Evolutionary conservation across 2,113 vertebrate genomes (phyloP).

Genomic region (Dermatemys mawii): DNA sequence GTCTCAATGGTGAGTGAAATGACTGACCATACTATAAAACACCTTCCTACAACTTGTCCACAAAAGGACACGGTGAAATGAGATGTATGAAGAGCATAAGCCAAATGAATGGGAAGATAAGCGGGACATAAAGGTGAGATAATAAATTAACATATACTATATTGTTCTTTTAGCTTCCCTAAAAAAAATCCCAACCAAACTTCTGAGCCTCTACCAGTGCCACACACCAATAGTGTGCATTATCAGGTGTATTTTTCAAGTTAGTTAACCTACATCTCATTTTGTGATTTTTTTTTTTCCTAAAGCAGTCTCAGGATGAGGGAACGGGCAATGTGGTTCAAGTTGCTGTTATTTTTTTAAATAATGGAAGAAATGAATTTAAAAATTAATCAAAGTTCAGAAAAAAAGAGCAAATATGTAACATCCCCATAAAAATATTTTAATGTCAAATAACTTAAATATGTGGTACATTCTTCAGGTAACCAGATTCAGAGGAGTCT

Average conservation of each 20-base stretch:
- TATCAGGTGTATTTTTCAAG: rapidly evolving
- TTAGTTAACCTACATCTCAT: neutral
- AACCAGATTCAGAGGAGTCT: neutral
- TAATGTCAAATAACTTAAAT: neutral
- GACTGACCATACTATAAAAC: neutral
- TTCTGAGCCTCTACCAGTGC: neutral
- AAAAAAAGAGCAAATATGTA: neutral
- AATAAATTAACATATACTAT: neutral
- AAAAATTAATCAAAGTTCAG: neutral
- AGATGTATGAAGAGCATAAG: neutral
- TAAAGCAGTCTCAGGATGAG: neutral
- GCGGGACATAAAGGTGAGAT: neutral
- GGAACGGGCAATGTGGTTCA: neutral
- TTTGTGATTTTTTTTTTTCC: neutral
- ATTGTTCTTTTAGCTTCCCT: neutral
- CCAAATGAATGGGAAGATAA: neutral
- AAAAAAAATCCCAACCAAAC: neutral
- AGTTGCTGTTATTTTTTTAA: neutral
- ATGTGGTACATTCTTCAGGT: neutral
- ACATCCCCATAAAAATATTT: neutral
- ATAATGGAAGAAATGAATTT: neutral
- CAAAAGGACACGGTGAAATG: neutral
- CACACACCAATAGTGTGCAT: neutral
- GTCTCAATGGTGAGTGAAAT: neutral
- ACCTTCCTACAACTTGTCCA: neutral